phyloP scores from a whole-genome alignment of 1,140 invertebrate genomes.

The Augochlora pura region DNA sequence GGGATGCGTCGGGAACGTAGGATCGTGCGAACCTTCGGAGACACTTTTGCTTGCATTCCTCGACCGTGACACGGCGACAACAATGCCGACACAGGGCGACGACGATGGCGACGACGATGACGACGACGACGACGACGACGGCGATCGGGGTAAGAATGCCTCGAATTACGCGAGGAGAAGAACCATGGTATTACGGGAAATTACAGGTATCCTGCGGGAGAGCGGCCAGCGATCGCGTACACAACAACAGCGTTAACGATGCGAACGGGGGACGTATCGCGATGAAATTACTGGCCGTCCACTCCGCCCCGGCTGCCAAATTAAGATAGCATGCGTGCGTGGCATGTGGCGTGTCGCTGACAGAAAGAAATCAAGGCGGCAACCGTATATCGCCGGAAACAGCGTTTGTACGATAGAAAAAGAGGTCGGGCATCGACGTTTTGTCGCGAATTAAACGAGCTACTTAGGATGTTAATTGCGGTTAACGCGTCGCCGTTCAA shows the following conservation, averaged over 20 bases:
- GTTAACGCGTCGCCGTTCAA: too few species aligned
- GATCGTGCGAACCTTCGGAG: conserved; percentile 7
- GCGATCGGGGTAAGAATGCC: conserved; percentile 1
- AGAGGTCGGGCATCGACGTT: too few species aligned
- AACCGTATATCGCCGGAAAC: not conserved
- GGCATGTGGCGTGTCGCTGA: not conserved
- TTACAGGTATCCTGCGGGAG: conserved; percentile 41
- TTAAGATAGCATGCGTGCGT: too few species aligned
- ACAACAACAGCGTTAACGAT: conserved; percentile 31
- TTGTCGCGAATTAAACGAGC: too few species aligned
- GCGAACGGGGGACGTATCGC: not conserved
- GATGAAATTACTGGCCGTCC: not conserved
- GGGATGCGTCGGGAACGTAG: too few species aligned
- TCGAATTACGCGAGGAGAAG: conserved; percentile 14
- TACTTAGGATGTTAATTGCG: not conserved
- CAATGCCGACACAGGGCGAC: not conserved
- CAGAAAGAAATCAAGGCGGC: not conserved
- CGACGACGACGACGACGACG: not conserved
- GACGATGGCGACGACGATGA: not conserved
- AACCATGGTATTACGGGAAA: conserved; percentile 44
- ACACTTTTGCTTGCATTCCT: not conserved
- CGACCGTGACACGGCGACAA: not conserved
- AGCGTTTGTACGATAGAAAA: not conserved
- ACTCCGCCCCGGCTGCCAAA: not conserved
- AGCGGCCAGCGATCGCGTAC: not conserved